Conservation (phyloP, 2,113 vertebrate species). For the Chlorodrepanis virens region DNA sequence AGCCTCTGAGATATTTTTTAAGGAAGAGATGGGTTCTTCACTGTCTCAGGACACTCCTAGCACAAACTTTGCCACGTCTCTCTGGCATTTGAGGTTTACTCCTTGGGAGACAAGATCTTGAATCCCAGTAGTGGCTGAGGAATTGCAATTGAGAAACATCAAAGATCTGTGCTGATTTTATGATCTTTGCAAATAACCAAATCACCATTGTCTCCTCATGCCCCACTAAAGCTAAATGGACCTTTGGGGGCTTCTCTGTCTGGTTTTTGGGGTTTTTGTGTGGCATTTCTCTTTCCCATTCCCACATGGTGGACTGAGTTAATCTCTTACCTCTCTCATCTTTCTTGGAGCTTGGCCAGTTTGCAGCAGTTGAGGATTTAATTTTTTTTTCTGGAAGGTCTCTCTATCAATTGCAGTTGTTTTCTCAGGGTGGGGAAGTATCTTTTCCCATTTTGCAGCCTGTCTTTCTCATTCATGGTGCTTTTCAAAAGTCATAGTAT, state of each 20-base stretch:
- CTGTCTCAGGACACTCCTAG: fast-evolving
- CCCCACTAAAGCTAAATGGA: background rate
- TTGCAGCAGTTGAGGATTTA: background rate
- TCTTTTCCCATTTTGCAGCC: background rate
- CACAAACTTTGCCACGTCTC: background rate
- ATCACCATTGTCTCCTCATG: background rate
- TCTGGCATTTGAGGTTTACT: fast-evolving
- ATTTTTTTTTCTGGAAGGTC: background rate
- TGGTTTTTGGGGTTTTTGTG: background rate
- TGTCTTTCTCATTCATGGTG: background rate
- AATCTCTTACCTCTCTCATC: background rate
- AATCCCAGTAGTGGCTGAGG: background rate
- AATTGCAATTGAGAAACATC: fast-evolving
- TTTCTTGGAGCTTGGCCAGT: background rate
- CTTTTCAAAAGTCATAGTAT: background rate
- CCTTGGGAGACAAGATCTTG: background rate
- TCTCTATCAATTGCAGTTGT: background rate
- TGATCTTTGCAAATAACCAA: background rate
- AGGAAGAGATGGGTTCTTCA: background rate
- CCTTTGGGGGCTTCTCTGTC: background rate
- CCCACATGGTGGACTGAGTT: background rate
- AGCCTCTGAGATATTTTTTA: background rate
- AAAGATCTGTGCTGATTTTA: background rate
- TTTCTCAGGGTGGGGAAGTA: background rate
- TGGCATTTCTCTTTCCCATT: background rate